Base-by-base conservation (phyloP, 92 coral and sea anemone genomes). In the Plumapathes pennacea region DNA sequence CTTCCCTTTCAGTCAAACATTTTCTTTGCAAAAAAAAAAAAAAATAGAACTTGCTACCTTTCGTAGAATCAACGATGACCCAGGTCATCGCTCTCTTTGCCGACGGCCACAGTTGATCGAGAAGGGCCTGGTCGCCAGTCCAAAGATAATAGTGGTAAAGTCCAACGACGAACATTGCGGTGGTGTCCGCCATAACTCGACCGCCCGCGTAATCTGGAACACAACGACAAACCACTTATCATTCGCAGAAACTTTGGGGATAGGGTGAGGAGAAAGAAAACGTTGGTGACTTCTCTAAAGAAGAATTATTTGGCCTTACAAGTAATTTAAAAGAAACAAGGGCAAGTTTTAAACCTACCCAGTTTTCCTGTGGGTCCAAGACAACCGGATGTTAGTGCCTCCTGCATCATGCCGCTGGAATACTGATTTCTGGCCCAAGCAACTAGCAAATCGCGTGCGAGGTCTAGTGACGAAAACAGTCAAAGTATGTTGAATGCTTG, bases 181-280 rank as follows among this genome's bases (percentile, higher is more conserved):
- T 87, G n/a, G 80, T 77, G 58, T 87, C 96, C 14, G 90, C 89
- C 96, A 87, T 87, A 14, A 57, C 85, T 25, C 96, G 96, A 20
- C 96, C 96, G 1, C 96, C 96, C 7, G 96, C 86, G 50, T 87
- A 82, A 55, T 87, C 96, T 87, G 60, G 20, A 9, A 11, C 2
- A 0, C 26, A 1, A 49, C 5, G 34, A 37, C 14, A 62, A 0
- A 3, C n/a, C n/a, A n/a, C n/a, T n/a, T n/a, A n/a, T n/a, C n/a
- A n/a, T n/a, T n/a, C n/a, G n/a, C n/a, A n/a, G n/a, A n/a, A n/a
- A n/a, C n/a, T n/a, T n/a, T n/a, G n/a, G n/a, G n/a, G n/a, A n/a
- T n/a, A n/a, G n/a, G n/a, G n/a, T n/a, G n/a, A n/a, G n/a, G n/a
- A n/a, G n/a, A n/a, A n/a, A n/a, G n/a, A n/a, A n/a, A n/a, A n/a